Conservation (phyloP, 2,888 invertebrate genomes). For the Synanthedon myopaeformis region DNA sequence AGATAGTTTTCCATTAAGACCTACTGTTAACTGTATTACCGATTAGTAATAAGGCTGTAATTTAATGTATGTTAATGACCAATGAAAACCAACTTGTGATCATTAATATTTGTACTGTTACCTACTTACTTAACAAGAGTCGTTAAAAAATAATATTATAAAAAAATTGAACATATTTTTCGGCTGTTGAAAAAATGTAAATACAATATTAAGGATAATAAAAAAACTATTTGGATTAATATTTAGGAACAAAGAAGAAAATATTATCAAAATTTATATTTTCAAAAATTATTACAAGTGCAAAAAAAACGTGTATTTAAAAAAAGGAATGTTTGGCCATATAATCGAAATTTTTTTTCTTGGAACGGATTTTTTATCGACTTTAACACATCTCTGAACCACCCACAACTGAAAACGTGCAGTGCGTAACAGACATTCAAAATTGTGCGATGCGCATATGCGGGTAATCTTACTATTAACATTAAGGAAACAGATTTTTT, state of each 20-base stretch:
- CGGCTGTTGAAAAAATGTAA: conserved; percentile 71
- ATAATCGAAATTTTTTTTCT: conserved; percentile 49
- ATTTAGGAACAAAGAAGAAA: conserved; percentile 67
- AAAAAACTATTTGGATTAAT: conserved; percentile 69
- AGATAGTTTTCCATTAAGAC: conserved; percentile 46
- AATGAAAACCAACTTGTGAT: conserved; percentile 73
- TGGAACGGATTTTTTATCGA: conserved; percentile 62
- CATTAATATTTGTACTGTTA: conserved; percentile 73
- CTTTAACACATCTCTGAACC: conserved; percentile 54
- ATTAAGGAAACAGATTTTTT: conserved; percentile 50
- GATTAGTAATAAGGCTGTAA: conserved; percentile 60
- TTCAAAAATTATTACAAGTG: conserved; percentile 71
- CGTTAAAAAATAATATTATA: conserved; percentile 69
- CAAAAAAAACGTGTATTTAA: conserved; percentile 53
- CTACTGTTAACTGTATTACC: conserved; percentile 63
- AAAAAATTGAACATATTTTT: conserved; percentile 69
- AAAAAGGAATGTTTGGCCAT: conserved; percentile 65
- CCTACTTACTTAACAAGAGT: conserved; percentile 70
- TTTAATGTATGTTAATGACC: conserved; percentile 72
- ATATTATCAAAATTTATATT: conserved; percentile 72
- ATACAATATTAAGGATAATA: conserved; percentile 70
- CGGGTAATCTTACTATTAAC: conserved; percentile 41
- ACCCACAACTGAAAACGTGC: conserved; percentile 48
- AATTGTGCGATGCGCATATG: conserved; percentile 61
- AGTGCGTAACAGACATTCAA: conserved; percentile 61